These are phyloP conservation scores for Unio delphinus DNA, from an alignment of 2,888 invertebrate genomes.

Conservation along the genomic window DNA sequence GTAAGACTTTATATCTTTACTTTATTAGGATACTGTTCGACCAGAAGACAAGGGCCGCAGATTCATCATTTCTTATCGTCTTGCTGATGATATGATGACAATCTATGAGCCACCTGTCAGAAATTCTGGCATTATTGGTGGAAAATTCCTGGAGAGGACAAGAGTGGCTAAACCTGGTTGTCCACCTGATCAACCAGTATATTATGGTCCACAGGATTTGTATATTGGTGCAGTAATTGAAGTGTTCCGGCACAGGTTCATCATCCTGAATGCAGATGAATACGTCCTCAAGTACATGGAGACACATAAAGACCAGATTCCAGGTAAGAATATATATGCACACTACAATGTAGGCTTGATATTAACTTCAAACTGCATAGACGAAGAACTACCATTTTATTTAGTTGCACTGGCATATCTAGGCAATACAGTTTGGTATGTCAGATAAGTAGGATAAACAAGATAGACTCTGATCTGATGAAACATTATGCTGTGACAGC, in stretches of 20 bases:
- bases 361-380: too few species aligned
- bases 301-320: conserved; percentile 68
- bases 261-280: conserved; percentile 87
- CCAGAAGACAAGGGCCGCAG: conserved; percentile 84
- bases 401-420: too few species aligned
- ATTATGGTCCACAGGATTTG: conserved; percentile 85
- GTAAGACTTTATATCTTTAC: conserved; percentile 1
- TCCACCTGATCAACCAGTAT: conserved; percentile 79
- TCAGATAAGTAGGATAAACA: too few species aligned
- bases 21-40: conserved; percentile 79
- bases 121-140: conserved; percentile 80
- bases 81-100: conserved; percentile 83
- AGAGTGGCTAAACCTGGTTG: conserved; percentile 80
- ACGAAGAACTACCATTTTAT: too few species aligned
- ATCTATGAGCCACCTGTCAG: conserved; percentile 79
- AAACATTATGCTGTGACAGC: too few species aligned
- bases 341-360: too few species aligned
- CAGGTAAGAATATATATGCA: conserved; percentile 49
- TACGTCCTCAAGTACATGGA: conserved; percentile 82
- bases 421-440: too few species aligned
- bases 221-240: conserved; percentile 83
- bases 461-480: too few species aligned
- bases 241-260: conserved; percentile 83
- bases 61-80: conserved; percentile 83
- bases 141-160: conserved; percentile 81